Evolutionary conservation across 2,888 invertebrate species (phyloP), one percentile per base, ranked within the genome.

Genomic region (Eudemis profundana): DNA sequence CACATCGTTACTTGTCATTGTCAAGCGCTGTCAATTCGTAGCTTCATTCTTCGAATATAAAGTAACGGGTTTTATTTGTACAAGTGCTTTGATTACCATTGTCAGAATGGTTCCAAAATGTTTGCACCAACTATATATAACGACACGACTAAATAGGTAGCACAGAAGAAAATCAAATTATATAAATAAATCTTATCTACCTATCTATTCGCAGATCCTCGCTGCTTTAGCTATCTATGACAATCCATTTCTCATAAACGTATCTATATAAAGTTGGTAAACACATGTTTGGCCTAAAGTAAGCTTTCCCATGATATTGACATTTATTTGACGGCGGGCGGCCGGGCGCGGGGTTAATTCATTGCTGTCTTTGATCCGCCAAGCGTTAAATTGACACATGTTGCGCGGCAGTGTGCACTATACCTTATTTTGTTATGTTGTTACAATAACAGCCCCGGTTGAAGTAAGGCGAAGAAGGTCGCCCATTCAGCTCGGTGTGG

Each of bases 321-420:
- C 50, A 57, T 59, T 64, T 51, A 59, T 64, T 38, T 51, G 51
- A 36, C 51, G 57, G 19, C 36, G 2, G 50, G 36, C 57, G 33
- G 40, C 15, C 40, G 42, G 36, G 50, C 40, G 54, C 49, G 46
- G 47, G 66, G 61, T 33, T 63, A 51, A 70, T 72, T 69, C 72
- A 70, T 69, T 70, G 68, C 69, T 49, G 75, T 77, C 90, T 90
- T 90, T 90, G 90, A 90, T 90, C 89, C 74, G 53, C 74, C 77
- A 78, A 77, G 80, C 87, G 90, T 81, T 70, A 86, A 91, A 90
- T 91, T 89, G 84, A 82, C 79, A 79, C 78, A 69, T 81, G 77
- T 71, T 78, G 71, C 69, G 75, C 75, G 74, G 82, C 79, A 78
- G 79, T 83, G 77, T 77, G 75, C 79, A 83, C 81, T 81, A 81